Evolutionary conservation across 2,888 invertebrate genomes (phyloP), one percentile per base, ranked within the genome.

Genomic region (Sepiola atlantica): DNA sequence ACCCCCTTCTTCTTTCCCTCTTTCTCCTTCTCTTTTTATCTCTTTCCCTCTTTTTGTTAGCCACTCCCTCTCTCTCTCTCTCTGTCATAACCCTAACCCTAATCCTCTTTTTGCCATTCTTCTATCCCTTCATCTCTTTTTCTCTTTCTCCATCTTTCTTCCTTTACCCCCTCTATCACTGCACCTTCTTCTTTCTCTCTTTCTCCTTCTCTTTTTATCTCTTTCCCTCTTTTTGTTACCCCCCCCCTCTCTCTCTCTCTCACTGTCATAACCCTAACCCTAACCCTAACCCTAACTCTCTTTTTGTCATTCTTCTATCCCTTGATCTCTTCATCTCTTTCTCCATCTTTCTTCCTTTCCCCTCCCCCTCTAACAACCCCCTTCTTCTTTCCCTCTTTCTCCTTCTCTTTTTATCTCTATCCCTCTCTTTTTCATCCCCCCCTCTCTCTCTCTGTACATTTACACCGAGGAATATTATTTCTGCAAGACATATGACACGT

Each of bases 1-100:
- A 10, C n/a, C 6, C 6, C 2, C 12, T 1, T 8, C n/a, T 12
- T 77, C 0, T 6, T 12, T 18, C 12, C n/a, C 12, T n/a, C 10
- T n/a, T 77, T 18, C 18, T 3, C 28, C 16, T n/a, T 77, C 10
- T 0, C 24, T 61, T 21, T 0, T 12, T n/a, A 8, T 28, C 28
- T 28, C 2, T 28, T n/a, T n/a, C n/a, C n/a, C n/a, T n/a, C n/a
- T n/a, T n/a, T n/a, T n/a, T n/a, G n/a, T n/a, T n/a, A n/a, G 1
- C 12, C 28, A 28, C 61, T 28, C 8, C 28, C n/a, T 14, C n/a
- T 1, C n/a, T n/a, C 28, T 18, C 18, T n/a, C 16, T n/a, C n/a
- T 77, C 16, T 0, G 10, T n/a, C n/a, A n/a, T n/a, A n/a, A n/a
- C n/a, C n/a, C n/a, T n/a, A n/a, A n/a, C 28, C 12, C 6, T 35